Evolutionary conservation across 2,888 invertebrate genomes (phyloP), one percentile per base, ranked within the genome.

Genomic region (Tiliacea aurago): DNA sequence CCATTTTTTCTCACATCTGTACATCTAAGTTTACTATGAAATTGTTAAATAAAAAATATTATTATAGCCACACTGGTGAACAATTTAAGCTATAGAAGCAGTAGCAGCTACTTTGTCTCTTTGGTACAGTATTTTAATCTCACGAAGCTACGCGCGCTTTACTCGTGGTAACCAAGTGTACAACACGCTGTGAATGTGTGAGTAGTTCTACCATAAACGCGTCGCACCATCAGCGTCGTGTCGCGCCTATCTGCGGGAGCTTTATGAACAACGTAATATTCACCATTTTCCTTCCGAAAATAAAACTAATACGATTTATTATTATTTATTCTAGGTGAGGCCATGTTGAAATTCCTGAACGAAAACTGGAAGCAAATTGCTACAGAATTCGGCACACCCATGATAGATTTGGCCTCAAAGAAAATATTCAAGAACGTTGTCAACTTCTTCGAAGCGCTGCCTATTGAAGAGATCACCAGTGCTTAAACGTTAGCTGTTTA

Each of bases 361-460:
- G 90, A 93, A 0, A 95, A 95, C 67, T 95, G 94, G 94, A 91
- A 93, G 55, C 88, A 92, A 69, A 86, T 95, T 3, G 89, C 92
- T 0, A 3, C 53, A 0, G 94, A 95, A 73, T 95, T 95, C 43
- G 95, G 95, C 45, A 88, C 78, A 61, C 95, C 95, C 0, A 76
- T 95, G 41, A 79, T 95, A 74, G 90, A 93, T 1, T 85, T 77
- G 0, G 87, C 91, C 0, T 89, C 92, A 0, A 92, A 91, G 61
- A 91, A 84, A 33, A 58, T 94, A 0, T 94, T 86, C 68, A 90
- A 91, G 55, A 93, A 91, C n/a, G 59, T 94, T 0, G 84, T 61
- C 0, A 82, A 33, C 3, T 94, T 88, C 84, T 89, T 95, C 15
- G 80, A 86, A 4, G 86, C 87, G 9, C 56, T 85, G 3, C 87